Evolutionary conservation across 2,888 invertebrate genomes (phyloP), one percentile per base, ranked within the genome.

Genomic region (Drosophila fulvimacula): DNA sequence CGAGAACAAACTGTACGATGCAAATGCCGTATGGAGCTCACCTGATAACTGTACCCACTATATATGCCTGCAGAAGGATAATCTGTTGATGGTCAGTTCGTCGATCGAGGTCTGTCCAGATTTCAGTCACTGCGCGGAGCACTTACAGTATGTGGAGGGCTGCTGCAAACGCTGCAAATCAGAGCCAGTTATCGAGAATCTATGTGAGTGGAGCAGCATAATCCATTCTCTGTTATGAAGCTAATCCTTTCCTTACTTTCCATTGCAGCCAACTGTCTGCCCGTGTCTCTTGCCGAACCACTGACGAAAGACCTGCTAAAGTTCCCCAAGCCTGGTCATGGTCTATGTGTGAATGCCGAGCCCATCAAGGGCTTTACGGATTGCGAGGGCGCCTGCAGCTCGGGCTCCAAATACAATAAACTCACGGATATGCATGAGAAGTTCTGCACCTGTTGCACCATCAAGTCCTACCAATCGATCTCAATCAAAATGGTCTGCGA

Each of bases 381-480:
- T 91, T 97, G 97, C 82, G 93, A 93, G 53, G 97, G 97, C 1
- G 89, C 93, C 15, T 97, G 97, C 83, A 93, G 94, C 73, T 96
- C 96, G 0, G 94, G 95, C 19, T 95, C 96, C 0, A 91, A 93
- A n/a, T 96, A 94, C 77, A 95, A 95, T 85, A 92, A 93, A 94
- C 94, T 92, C 75, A 93, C 93, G 0, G 94, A 94, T 51, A 83
- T 90, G 55, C 95, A 95, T 90, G 94, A 94, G 76, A 91, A 93
- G 1, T 87, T 91, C 64, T 95, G 95, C 90, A 93, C 94, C 66
- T 96, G 96, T 82, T 96, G 95, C 88, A 92, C 91, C 46, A 93
- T 94, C 32, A 82, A 90, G 44, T 76, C 82, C 73, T 91, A 88
- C 62, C 79, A 90, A 57, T 60, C 85, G 49, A 90, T 92, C 58